Evolutionary conservation across 2,888 invertebrate genomes (phyloP), one percentile per base, ranked within the genome.

Genomic region (Zygogramma bicolorata): DNA sequence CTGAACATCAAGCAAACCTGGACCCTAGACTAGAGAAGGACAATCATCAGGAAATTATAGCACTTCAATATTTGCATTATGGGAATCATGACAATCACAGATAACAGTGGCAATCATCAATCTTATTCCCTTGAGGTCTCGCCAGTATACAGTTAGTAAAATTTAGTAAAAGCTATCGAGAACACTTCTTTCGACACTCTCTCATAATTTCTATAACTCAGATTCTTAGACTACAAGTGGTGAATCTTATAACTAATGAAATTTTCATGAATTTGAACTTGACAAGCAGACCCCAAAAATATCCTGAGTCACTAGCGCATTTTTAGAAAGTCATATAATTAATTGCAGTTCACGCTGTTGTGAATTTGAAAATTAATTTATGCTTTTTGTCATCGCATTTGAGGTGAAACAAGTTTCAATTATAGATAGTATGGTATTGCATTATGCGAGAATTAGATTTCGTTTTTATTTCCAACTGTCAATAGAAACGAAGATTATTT

Each of bases 301-400:
- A 31, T 59, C 27, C 20, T 60, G 18, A 34, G 5, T 60, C 8
- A 60, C 34, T 60, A n/a, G n/a, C n/a, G 20, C 31, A 34, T 38
- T 34, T 61, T 22, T 61, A 61, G 61, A 61, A 61, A 61, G 61
- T 27, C 42, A 15, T n/a, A 22, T 34, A 10, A 61, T 42, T 25
- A 61, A 2, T 22, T 13, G 13, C 25, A 61, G 0, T 61, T 61
- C 61, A 61, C 22, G 40, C 40, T 61, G 22, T 20, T 25, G 22
- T 40, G 61, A 34, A 8, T 60, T 22, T 38, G 10, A 18, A 2
- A 2, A 59, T 31, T 29, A 29, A 59, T 34, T 60, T 38, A 20
- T 29, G 5, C 1, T 34, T 29, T 18, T 60, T 57, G n/a, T 6
- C 7, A 29, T 59, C 15, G 59, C 59, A 59, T 31, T 59, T 18